Evolutionary conservation across 2,888 invertebrate genomes (phyloP).

Genomic region (Uloborus plumipes): DNA sequence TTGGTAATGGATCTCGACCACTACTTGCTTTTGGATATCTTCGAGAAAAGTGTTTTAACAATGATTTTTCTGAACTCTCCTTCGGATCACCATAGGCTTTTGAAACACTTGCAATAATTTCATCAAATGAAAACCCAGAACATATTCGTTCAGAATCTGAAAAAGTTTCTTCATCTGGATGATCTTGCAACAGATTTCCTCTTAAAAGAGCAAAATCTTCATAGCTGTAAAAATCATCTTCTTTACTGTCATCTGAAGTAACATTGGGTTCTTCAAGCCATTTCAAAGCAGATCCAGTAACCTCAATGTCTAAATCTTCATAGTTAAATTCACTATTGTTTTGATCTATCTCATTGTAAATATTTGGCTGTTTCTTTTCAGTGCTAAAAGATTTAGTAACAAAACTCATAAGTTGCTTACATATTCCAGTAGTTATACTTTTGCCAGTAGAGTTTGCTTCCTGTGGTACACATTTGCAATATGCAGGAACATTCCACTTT

Average conservation of each 20-base stretch:
- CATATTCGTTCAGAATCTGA: constrained; percentile 6
- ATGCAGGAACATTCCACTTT: constrained; percentile 82
- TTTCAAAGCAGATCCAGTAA: constrained; percentile 21
- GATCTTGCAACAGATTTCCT: not conserved
- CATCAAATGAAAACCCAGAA: constrained; percentile 76
- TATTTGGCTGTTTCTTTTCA: not conserved
- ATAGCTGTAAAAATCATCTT: constrained; percentile 22
- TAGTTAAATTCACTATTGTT: constrained; percentile 12
- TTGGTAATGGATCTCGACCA: constrained; percentile 78
- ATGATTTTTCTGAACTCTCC: constrained; percentile 73
- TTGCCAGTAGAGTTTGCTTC: constrained; percentile 16
- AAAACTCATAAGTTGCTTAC: constrained; percentile 57
- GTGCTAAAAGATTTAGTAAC: constrained; percentile 30
- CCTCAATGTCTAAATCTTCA: constrained; percentile 45
- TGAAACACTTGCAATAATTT: constrained; percentile 83
- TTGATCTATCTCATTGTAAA: constrained; percentile 8
- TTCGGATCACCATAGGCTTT: constrained; percentile 75
- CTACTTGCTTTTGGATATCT: constrained; percentile 77
- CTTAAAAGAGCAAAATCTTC: constrained; percentile 36
- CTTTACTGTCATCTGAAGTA: not conserved
- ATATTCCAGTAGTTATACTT: constrained; percentile 37
- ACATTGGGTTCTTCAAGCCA: constrained; percentile 20
- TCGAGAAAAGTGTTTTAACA: constrained; percentile 79
- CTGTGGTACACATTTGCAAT: constrained; percentile 42
- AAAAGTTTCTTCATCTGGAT: not conserved